Percentiles rank a stretch among this genome's conserved stretches.
Evolutionary conservation across 2,113 vertebrate species (phyloP).

Genomic region (Choloepus hoffmanni): DNA sequence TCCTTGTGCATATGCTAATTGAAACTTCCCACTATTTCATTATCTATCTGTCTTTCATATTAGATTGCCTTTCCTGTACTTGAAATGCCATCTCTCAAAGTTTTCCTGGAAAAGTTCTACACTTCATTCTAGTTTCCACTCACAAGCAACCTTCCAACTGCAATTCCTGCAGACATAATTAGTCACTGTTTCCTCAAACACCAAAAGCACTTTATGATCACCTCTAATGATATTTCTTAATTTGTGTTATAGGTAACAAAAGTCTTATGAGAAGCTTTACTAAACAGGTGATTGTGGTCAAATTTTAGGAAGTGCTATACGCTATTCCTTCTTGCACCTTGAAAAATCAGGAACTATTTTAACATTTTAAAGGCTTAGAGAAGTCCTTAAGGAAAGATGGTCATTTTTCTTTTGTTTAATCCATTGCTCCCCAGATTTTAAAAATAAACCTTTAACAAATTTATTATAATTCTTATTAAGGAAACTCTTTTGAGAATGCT

Average conservation of each 20-base stretch:
- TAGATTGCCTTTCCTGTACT: background rate
- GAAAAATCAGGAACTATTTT: background rate
- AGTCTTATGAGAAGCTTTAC: background rate
- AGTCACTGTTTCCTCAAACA: background rate
- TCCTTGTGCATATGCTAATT: background rate
- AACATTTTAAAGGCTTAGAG: background rate
- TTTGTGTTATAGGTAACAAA: background rate
- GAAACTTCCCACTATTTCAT: background rate
- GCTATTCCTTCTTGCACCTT: background rate
- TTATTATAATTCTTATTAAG: background rate
- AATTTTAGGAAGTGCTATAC: background rate
- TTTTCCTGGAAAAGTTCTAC: background rate
- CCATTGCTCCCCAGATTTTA: background rate
- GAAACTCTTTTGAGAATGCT: background rate
- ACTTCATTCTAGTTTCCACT: background rate
- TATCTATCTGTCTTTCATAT: background rate
- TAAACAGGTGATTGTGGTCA: background rate
- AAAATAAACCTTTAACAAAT: background rate
- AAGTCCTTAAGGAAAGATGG: background rate
- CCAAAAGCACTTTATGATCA: conserved; percentile 22
- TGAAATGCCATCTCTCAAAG: background rate
- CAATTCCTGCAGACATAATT: background rate
- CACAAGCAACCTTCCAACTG: background rate
- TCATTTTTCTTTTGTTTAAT: background rate
- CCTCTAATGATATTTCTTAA: background rate